Evolutionary conservation across 2,888 invertebrate genomes (phyloP).

Genomic region (Tineola bisselliella): DNA sequence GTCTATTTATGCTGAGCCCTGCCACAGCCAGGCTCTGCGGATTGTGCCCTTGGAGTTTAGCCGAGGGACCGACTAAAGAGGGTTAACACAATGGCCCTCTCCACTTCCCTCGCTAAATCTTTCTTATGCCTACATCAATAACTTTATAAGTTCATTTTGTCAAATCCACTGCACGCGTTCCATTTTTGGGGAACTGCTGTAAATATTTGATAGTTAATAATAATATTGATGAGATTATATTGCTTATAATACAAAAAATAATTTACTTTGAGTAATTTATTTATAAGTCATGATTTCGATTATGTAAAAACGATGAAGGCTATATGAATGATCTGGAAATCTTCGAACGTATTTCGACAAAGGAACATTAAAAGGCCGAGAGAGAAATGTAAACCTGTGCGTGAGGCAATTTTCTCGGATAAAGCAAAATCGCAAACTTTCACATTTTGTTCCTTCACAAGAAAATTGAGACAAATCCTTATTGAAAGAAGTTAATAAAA

Average conservation of each 20-base stretch:
- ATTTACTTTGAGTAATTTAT: too few species aligned
- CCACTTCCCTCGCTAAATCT: slow-evolving; percentile 51
- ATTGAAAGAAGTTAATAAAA: neutral
- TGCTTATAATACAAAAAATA: too few species aligned
- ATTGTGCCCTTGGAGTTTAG: slow-evolving; percentile 40
- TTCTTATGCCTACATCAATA: slow-evolving; percentile 16
- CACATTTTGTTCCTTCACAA: neutral
- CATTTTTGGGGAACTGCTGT: neutral
- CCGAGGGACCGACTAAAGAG: slow-evolving; percentile 34
- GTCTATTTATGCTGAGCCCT: neutral
- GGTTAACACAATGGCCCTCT: slow-evolving; percentile 57
- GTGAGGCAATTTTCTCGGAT: neutral
- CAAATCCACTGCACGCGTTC: neutral
- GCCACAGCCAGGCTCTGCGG: slow-evolving; percentile 26
- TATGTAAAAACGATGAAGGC: too few species aligned
- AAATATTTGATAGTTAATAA: neutral
- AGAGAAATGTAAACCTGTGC: neutral
- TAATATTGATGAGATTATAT: neutral
- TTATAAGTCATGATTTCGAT: too few species aligned
- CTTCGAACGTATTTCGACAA: too few species aligned
- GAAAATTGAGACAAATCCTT: neutral
- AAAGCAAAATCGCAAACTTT: neutral
- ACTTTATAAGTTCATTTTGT: neutral
- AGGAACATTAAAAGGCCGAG: neutral
- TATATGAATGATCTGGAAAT: too few species aligned